phyloP scores from a whole-genome alignment of 2,113 vertebrate genomes.

The Notothenia rossii region DNA sequence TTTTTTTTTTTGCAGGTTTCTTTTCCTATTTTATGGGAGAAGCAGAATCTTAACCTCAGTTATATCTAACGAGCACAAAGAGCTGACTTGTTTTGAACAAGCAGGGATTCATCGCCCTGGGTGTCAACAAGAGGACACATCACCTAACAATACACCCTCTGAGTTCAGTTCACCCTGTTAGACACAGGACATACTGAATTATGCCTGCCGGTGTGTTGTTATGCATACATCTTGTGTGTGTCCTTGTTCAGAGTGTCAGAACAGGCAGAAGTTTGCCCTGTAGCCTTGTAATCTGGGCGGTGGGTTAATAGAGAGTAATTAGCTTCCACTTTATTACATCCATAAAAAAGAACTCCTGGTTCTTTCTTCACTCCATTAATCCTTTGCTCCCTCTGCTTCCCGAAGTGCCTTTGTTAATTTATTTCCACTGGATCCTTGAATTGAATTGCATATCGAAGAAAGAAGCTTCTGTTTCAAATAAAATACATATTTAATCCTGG shows the following conservation, averaged over 20 bases:
- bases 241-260: conserved; percentile 12
- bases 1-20: not conserved
- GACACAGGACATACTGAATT: conserved; percentile 24
- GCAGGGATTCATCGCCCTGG: conserved; percentile 35
- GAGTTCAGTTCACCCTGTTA: conserved; percentile 18
- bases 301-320: conserved; percentile 31
- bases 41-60: conserved; percentile 38
- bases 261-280: conserved; percentile 26
- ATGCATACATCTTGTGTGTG: not conserved
- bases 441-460: not conserved
- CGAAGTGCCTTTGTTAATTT: conserved; percentile 15
- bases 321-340: conserved; percentile 37
- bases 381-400: not conserved
- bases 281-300: conserved; percentile 14
- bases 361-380: not conserved
- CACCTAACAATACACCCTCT: conserved; percentile 18
- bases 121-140: conserved; percentile 59
- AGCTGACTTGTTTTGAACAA: conserved; percentile 53
- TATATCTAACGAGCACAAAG: conserved; percentile 45
- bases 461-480: not conserved
- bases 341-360: conserved; percentile 27
- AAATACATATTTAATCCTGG: not conserved
- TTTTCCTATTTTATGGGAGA: not conserved
- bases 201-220: conserved; percentile 9
- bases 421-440: not conserved